A percentile compares a stretch with the other conserved stretches of the same genome.
Conservation (phyloP, 2,113 vertebrate species). For the Etheostoma spectabile region DNA sequence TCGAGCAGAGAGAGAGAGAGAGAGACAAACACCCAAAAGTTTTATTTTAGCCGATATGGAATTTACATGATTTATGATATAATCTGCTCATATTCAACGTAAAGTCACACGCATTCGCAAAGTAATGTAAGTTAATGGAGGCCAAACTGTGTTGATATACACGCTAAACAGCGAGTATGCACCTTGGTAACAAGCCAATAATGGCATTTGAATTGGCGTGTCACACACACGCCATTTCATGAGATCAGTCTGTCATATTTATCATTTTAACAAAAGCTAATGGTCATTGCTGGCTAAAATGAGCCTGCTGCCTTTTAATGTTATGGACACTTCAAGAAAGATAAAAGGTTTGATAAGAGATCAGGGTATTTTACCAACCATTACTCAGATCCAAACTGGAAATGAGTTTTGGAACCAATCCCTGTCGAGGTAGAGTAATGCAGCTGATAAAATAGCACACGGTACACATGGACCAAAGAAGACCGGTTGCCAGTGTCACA, state of each 20-base stretch:
- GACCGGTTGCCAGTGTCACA: not conserved
- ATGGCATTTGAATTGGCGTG: no score
- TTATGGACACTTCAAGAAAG: not conserved
- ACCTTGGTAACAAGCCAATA: no score
- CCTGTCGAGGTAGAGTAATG: not conserved
- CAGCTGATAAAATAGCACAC: not conserved
- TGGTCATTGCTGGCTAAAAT: not conserved
- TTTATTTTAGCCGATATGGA: not conserved
- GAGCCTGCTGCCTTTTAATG: not conserved
- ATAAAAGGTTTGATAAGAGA: not conserved
- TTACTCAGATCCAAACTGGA: not conserved
- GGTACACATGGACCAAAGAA: not conserved
- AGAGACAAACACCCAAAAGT: not conserved
- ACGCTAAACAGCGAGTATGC: no score
- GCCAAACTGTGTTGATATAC: no score
- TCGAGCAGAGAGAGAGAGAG: not conserved
- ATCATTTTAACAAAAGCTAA: not conserved
- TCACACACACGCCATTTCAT: no score
- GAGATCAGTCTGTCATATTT: not conserved
- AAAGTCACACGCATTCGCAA: no score
- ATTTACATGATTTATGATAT: not conserved
- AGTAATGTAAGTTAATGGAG: no score
- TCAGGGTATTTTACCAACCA: not conserved
- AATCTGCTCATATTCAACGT: not conserved
- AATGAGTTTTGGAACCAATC: not conserved